Evolutionary conservation across 2,113 vertebrate genomes (phyloP).

Genomic region (Muscicapa adusta): DNA sequence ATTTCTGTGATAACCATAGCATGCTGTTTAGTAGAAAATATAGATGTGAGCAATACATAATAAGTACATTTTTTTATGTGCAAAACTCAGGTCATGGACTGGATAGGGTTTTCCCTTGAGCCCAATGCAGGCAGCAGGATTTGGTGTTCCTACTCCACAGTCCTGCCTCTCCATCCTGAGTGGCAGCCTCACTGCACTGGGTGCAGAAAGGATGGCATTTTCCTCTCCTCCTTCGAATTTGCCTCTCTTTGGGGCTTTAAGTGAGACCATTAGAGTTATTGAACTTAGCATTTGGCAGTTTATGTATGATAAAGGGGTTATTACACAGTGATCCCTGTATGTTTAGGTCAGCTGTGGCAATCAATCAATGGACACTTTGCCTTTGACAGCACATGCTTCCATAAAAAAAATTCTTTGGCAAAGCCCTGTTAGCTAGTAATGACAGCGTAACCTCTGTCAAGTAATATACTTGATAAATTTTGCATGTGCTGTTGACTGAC

Average conservation of each 20-base stretch:
- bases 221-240: not conserved
- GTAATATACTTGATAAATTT: slow-evolving; percentile 76
- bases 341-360: slow-evolving; percentile 75
- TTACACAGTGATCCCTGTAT: slow-evolving; percentile 68
- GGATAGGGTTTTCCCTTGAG: not conserved
- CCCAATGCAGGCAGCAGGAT: not conserved
- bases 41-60: not conserved
- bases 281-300: slow-evolving; percentile 66
- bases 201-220: not conserved
- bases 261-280: slow-evolving; percentile 56
- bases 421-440: slow-evolving; percentile 62
- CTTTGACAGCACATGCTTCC: slow-evolving; percentile 71
- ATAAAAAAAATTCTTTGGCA: slow-evolving; percentile 69
- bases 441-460: slow-evolving; percentile 75
- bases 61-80: not conserved
- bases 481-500: slow-evolving; percentile 74
- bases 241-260: slow-evolving; percentile 40
- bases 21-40: not conserved
- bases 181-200: not conserved
- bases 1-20: not conserved
- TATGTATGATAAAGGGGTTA: slow-evolving; percentile 74
- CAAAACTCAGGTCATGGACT: not conserved
- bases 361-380: slow-evolving; percentile 75
- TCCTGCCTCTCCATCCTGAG: not conserved
- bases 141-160: rapidly evolving